A percentile compares a stretch with the other conserved stretches of the same genome.
Conservation (phyloP, 2,888 invertebrate species). For the Xiphydria camelus region DNA sequence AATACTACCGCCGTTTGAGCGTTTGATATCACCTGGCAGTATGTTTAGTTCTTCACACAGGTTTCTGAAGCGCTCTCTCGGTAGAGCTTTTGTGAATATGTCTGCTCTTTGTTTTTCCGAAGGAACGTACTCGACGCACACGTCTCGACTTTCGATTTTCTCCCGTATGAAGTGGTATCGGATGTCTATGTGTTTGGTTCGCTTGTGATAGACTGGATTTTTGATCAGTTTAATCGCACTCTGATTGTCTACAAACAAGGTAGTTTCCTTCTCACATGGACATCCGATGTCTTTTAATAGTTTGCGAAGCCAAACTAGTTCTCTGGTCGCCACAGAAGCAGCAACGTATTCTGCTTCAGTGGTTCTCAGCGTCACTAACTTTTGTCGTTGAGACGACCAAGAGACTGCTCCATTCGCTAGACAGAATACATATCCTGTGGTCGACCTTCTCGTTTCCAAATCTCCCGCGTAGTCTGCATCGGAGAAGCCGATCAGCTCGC, state of each 20-base stretch:
- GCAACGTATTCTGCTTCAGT: too few relatives aligned
- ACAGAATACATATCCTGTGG: slow-evolving; percentile 22
- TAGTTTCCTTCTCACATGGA: slow-evolving; percentile 7
- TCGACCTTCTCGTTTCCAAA: slow-evolving; percentile 18
- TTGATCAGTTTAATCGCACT: slow-evolving; percentile 24
- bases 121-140: background rate
- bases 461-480: slow-evolving; percentile 4
- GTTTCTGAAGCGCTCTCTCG: background rate
- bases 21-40: too few relatives aligned
- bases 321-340: slow-evolving; percentile 24
- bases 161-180: slow-evolving; percentile 23
- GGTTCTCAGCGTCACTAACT: slow-evolving; percentile 22
- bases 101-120: background rate
- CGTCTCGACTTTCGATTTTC: slow-evolving; percentile 8
- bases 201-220: slow-evolving; percentile 26
- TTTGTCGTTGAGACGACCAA: slow-evolving; percentile 23
- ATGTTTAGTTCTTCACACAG: too few relatives aligned
- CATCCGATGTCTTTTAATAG: slow-evolving; percentile 20
- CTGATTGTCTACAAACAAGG: slow-evolving; percentile 26
- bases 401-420: slow-evolving; percentile 18
- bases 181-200: slow-evolving; percentile 29
- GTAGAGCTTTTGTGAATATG: slow-evolving; percentile 7
- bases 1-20: too few relatives aligned
- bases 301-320: slow-evolving; percentile 26
- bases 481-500: background rate